Base-by-base conservation (phyloP, 2,888 invertebrate species). In the Matsumyia berberina region DNA sequence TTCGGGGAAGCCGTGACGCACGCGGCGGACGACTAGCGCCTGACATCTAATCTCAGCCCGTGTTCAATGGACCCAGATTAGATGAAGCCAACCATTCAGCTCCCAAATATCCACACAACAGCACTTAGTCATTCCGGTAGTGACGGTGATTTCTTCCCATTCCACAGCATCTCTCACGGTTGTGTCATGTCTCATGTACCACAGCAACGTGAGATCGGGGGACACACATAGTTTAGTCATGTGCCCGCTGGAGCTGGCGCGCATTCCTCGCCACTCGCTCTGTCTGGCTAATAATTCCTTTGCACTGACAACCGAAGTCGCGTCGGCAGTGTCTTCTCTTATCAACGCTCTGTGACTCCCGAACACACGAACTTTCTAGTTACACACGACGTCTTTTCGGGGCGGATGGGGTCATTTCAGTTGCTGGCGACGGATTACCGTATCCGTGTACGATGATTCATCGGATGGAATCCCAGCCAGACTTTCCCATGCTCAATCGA, bases 221-320 rank as follows among this genome's bases (percentile, higher is more conserved):
- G n/a, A n/a, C n/a, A 46, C 46, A 46, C 24, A 24, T 4, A 44
- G 77, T 77, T 83, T 83, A 83, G 82, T 78, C 82, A 78, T 78
- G 73, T 42, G 58, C 15, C 67, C 37, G 51, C 60, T 78, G 78
- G 62, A 78, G 44, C 53, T 42, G 70, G 29, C 15, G 60, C 67
- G 42, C 58, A 81, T 81, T 74, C 69, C 35, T 51, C 39, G 11
- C 46, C 70, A 67, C 9, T 53, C 35, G 5, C 12, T 9, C 24
- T 51, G 51, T 60, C 64, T 73, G 51, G 49, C 55, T 6, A 58
- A 44, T 79, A 57, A 79, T 66, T 73, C 44, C 51, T 66, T 46
- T 62, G 31, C 69, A 19, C 53, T 53, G 53, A 62, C 29, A 55
- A 46, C 33, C 12, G 53, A 69, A 67, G 64, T 9, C 70, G 31